phyloP scores from a whole-genome alignment of 2,888 invertebrate species.

The Hyalella azteca region DNA sequence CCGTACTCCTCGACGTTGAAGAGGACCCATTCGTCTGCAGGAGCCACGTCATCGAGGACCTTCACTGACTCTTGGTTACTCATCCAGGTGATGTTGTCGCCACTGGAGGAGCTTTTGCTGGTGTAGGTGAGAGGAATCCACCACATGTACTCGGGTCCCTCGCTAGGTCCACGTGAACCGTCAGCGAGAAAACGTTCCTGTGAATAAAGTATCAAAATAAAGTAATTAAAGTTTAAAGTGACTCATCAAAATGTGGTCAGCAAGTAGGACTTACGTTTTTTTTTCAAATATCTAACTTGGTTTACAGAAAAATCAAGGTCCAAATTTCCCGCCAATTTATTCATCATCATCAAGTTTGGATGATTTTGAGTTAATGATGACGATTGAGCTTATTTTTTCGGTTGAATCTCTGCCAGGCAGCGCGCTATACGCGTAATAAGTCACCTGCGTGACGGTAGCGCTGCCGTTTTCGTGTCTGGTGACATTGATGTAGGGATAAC shows the following conservation, averaged over 20 bases:
- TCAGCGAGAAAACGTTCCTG: slow-evolving; percentile 18
- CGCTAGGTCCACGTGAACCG: not conserved
- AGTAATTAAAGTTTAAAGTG: no score
- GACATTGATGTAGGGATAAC: slow-evolving; percentile 77
- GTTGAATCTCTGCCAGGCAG: no score
- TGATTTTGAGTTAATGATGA: no score
- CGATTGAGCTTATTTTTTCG: no score
- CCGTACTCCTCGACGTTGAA: slow-evolving; percentile 81
- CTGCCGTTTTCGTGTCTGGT: slow-evolving; percentile 70
- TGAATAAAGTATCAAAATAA: no score
- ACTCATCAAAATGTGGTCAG: no score
- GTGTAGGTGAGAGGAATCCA: slow-evolving; percentile 71
- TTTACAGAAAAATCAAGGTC: no score
- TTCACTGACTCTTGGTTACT: slow-evolving; percentile 62
- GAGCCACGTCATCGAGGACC: slow-evolving; percentile 36
- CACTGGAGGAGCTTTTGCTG: slow-evolving; percentile 65
- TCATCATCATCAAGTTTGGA: no score
- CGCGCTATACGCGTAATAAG: not conserved
- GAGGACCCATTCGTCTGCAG: slow-evolving; percentile 72
- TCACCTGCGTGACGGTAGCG: slow-evolving; percentile 72
- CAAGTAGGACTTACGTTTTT: no score
- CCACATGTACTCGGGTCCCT: slow-evolving; percentile 64
- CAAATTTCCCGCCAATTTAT: no score
- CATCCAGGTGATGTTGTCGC: slow-evolving; percentile 69
- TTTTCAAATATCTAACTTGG: no score